A percentile compares a stretch with the other conserved stretches of the same genome.
phyloP scores from a whole-genome alignment of 2,888 invertebrate genomes.

The Rosalia funebris region DNA sequence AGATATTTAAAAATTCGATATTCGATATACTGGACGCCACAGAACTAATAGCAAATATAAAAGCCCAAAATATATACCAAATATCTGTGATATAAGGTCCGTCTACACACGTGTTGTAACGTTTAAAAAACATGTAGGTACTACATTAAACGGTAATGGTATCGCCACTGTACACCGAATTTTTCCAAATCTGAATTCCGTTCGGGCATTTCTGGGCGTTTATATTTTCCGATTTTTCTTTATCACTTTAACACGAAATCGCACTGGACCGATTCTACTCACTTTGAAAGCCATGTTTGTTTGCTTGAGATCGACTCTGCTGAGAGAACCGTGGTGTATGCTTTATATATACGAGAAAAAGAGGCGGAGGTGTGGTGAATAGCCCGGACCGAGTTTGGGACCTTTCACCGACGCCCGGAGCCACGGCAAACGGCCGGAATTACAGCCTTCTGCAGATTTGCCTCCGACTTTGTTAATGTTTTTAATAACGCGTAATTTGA shows the following conservation, averaged over 20 bases:
- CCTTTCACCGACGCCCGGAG: constrained; percentile 47
- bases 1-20: too few relatives aligned
- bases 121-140: too few relatives aligned
- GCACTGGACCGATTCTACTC: constrained; percentile 34
- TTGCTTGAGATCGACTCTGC: constrained; percentile 26
- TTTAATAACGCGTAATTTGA: not conserved
- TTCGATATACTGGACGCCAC: too few relatives aligned
- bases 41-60: too few relatives aligned
- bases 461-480: not conserved
- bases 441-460: constrained; percentile 10
- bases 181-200: too few relatives aligned
- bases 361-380: constrained; percentile 45
- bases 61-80: too few relatives aligned
- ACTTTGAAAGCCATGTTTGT: constrained; percentile 53
- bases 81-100: too few relatives aligned
- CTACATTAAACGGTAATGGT: too few relatives aligned
- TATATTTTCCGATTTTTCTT: too few relatives aligned
- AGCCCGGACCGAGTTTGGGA: constrained; percentile 44
- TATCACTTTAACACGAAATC: constrained; percentile 14
- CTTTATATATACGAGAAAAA: constrained; percentile 31
- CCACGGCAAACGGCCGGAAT: constrained; percentile 32
- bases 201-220: too few relatives aligned
- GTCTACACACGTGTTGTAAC: too few relatives aligned
- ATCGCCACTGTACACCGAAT: too few relatives aligned
- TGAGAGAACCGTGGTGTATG: constrained; percentile 10